These are phyloP conservation scores for Acholoe squamosa DNA, from an alignment of 2,888 invertebrate genomes.

Conservation along the genomic window DNA sequence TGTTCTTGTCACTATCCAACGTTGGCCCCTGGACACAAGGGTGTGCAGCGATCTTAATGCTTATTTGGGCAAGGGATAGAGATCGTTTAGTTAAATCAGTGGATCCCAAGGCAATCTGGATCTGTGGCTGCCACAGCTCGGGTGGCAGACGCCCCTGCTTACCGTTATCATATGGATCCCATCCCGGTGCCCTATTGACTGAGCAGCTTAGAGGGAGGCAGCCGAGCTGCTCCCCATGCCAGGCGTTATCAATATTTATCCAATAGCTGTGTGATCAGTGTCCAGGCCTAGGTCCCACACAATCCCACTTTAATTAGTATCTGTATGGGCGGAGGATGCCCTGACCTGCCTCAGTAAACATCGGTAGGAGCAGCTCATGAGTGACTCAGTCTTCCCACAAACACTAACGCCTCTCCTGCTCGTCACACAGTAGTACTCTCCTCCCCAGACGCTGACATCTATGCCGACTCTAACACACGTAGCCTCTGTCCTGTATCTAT, in stretches of 20 bases:
- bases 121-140: background rate
- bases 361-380: background rate
- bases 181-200: conserved; percentile 19
- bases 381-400: conserved; percentile 31
- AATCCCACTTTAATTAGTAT: conserved; percentile 55
- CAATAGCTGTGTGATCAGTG: conserved; percentile 53
- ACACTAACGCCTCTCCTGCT: background rate
- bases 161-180: conserved; percentile 32
- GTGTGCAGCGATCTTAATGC: conserved; percentile 9
- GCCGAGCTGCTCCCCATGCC: conserved; percentile 22
- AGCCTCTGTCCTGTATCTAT: conserved; percentile 53
- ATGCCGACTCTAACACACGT: background rate
- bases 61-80: conserved; percentile 37
- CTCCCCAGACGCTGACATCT: background rate
- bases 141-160: background rate
- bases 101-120: conserved; percentile 19
- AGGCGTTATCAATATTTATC: conserved; percentile 47
- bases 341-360: conserved; percentile 6
- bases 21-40: conserved; percentile 31
- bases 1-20: background rate
- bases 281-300: background rate
- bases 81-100: conserved; percentile 44
- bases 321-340: conserved; percentile 8
- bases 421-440: background rate
- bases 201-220: background rate